Evolutionary conservation across 2,113 vertebrate species (phyloP).

Genomic region (Scophthalmus maximus): DNA sequence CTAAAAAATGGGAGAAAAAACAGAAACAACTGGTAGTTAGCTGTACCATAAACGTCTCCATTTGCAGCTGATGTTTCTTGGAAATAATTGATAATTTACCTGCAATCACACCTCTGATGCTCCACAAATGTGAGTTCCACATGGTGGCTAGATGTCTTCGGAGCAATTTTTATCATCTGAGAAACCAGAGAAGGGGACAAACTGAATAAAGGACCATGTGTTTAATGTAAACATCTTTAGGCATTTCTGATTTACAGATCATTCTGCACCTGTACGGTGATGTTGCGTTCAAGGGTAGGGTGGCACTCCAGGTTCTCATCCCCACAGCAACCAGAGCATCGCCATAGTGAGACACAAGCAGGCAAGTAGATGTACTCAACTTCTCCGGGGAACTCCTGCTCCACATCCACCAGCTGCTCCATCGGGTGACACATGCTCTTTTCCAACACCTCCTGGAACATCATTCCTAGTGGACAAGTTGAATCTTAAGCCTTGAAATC

Average conservation of each 20-base stretch:
- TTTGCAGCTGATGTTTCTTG: neutral
- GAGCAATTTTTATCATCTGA: constrained; percentile 72
- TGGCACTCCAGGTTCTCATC: constrained; percentile 87
- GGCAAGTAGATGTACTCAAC: constrained; percentile 89
- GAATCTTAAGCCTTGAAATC: neutral
- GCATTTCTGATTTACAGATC: neutral
- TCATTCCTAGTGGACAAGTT: constrained; percentile 77
- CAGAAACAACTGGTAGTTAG: neutral
- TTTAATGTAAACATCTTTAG: neutral
- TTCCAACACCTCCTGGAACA: constrained; percentile 87
- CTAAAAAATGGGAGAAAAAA: constrained; percentile 40
- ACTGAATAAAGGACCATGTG: neutral
- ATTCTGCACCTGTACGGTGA: constrained; percentile 88
- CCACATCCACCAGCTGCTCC: constrained; percentile 89
- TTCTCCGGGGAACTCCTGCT: constrained; percentile 86
- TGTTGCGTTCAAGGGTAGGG: constrained; percentile 75
- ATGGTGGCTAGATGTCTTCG: constrained; percentile 20
- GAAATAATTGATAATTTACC: constrained; percentile 57
- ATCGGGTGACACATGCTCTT: constrained; percentile 89
- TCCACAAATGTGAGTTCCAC: constrained; percentile 79
- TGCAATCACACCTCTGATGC: constrained; percentile 79
- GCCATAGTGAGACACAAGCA: constrained; percentile 86
- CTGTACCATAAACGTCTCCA: neutral
- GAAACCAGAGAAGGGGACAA: neutral
- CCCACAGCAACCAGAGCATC: constrained; percentile 91